phyloP scores from a whole-genome alignment of 2,113 vertebrate species.

The Galeopterus variegatus region DNA sequence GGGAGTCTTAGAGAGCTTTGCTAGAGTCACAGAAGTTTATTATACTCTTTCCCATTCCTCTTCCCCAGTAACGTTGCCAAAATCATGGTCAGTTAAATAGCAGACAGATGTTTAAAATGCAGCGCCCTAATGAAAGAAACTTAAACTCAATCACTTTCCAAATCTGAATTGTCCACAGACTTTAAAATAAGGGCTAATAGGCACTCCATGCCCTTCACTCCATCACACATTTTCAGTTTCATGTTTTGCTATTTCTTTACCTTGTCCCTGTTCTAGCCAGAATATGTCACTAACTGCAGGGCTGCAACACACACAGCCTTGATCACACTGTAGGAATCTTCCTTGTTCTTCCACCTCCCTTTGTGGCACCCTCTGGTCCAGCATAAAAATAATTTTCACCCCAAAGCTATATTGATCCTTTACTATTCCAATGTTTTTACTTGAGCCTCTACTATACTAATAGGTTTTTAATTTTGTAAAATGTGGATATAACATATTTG shows the following conservation, averaged over 20 bases:
- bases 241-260: neutral
- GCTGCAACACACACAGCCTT: neutral
- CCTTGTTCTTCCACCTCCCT: neutral
- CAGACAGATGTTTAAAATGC: neutral
- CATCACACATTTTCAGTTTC: neutral
- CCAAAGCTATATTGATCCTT: neutral
- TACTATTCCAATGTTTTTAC: neutral
- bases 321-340: neutral
- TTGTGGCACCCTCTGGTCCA: neutral
- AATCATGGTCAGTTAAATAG: neutral
- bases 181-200: neutral
- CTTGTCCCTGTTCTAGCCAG: neutral
- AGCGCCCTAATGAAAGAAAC: neutral
- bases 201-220: neutral
- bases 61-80: neutral
- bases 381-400: neutral
- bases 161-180: neutral
- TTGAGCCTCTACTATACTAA: neutral
- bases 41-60: fast-evolving
- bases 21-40: neutral
- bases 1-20: neutral
- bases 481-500: neutral
- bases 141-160: neutral
- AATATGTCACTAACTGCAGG: no score
- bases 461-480: neutral